Base-by-base conservation (phyloP, 2,113 vertebrate genomes). In the Carassius auratus region DNA sequence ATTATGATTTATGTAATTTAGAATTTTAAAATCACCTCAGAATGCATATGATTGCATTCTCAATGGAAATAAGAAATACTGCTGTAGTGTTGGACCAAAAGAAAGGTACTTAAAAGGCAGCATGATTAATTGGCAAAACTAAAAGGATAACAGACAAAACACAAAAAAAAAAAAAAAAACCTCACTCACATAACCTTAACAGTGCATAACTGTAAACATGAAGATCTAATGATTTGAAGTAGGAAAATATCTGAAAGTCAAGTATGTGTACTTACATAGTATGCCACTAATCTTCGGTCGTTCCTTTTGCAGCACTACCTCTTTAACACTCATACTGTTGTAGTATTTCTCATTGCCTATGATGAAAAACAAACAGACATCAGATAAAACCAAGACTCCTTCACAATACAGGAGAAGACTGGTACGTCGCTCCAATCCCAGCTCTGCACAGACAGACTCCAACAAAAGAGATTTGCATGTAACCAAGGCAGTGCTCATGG, bases 211-310 rank as follows among this genome's bases (percentile, higher is more conserved):
- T 33, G 3, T 66, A 33, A 69, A 50, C 3, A 50, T 42, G 38
- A 7, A 36, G 5, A 69, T 14, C 15, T 30, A 69, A 69, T 33
- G 66, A 69, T 62, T 62, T 62, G 59, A 69, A 42, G 4, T 73
- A 21, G 69, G 19, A 42, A 73, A n/a, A 38, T 73, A n/a, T 50
- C 38, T 10, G 5, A 50, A 23, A 76, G 62, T 52, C 17, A 19
- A 61, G 36, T 3, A 52, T 42, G 15, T n/a, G 42, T 86, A 97
- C 98, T 99, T 93, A 99, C 98, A 97, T 89, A 96, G 91, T 1
- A 95, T 91, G 83, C 94, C 92, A 19, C 84, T 90, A 26, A 92
- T 88, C 33, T 55, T 89, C 17, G 84, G 91, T 33, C 81, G 93
- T 84, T 86, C 89, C 59, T 93, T 95, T 86, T 93, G 91, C 81